phyloP scores from a whole-genome alignment of 53 echinoderm and acorn worm species.

The Holothuria scabra region DNA sequence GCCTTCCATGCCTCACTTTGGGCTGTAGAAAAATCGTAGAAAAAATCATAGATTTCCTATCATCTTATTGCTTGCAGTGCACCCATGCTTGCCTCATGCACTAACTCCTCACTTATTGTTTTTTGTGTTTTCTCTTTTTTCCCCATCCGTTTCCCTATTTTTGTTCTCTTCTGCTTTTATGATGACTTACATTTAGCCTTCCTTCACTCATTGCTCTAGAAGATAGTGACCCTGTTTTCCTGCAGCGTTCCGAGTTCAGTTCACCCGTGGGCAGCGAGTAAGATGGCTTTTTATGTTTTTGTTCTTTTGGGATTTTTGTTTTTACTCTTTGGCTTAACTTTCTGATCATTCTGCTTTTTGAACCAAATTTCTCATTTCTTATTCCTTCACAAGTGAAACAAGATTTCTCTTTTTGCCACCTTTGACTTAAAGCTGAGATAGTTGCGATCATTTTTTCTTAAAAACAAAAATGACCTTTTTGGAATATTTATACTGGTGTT shows the following conservation, averaged over 20 bases:
- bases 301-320: constrained; percentile 16
- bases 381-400: too few species aligned
- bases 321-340: background rate
- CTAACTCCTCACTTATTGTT: constrained; percentile 28
- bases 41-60: too few species aligned
- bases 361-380: too few species aligned
- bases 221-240: constrained; percentile 71
- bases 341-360: background rate
- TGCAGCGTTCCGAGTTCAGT: constrained; percentile 52
- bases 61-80: constrained; percentile 24
- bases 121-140: constrained; percentile 30
- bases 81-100: constrained; percentile 49
- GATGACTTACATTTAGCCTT: constrained; percentile 76
- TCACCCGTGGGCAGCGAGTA: constrained; percentile 42
- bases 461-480: too few species aligned
- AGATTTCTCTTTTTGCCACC: too few species aligned
- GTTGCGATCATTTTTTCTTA: too few species aligned
- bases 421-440: too few species aligned
- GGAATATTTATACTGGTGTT: too few species aligned
- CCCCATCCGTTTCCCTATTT: constrained; percentile 44
- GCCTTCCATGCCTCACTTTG: too few species aligned
- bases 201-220: constrained; percentile 98
- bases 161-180: constrained; percentile 56
- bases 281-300: constrained; percentile 42
- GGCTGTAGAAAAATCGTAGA: too few species aligned